Evolutionary conservation across 2,113 vertebrate genomes (phyloP).

Genomic region (Gavialis gangeticus): DNA sequence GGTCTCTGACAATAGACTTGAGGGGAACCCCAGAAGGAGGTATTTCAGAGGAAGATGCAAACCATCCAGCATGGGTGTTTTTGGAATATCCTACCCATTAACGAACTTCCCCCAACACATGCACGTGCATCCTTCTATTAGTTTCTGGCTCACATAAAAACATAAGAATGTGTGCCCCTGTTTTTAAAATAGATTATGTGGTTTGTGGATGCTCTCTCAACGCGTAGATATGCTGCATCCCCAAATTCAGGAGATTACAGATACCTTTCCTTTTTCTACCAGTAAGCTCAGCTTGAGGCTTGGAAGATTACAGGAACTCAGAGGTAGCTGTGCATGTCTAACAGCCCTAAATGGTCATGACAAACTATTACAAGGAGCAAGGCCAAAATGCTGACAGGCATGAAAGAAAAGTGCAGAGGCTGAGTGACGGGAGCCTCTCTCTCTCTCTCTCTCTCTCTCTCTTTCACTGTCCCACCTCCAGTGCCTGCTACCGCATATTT

Average conservation of each 20-base stretch:
- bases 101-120: neutral
- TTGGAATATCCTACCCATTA: neutral
- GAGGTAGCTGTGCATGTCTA: neutral
- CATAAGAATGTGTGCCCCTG: neutral
- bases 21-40: neutral
- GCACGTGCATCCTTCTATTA: neutral
- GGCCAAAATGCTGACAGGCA: neutral
- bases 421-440: neutral
- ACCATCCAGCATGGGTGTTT: neutral
- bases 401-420: neutral
- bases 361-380: neutral
- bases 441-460: neutral
- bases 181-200: neutral
- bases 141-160: neutral
- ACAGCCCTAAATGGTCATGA: neutral
- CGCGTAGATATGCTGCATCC: neutral
- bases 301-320: neutral
- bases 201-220: neutral
- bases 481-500: neutral
- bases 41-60: neutral
- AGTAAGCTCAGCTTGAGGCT: neutral
- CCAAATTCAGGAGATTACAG: neutral
- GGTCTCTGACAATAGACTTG: neutral
- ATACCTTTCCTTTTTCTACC: neutral
- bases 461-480: neutral